Percentiles rank a stretch among this genome's conserved stretches.
These are phyloP conservation scores for Paradoxurus hermaphroditus DNA, from an alignment of 2,113 vertebrate species.

Conservation along the genomic window DNA sequence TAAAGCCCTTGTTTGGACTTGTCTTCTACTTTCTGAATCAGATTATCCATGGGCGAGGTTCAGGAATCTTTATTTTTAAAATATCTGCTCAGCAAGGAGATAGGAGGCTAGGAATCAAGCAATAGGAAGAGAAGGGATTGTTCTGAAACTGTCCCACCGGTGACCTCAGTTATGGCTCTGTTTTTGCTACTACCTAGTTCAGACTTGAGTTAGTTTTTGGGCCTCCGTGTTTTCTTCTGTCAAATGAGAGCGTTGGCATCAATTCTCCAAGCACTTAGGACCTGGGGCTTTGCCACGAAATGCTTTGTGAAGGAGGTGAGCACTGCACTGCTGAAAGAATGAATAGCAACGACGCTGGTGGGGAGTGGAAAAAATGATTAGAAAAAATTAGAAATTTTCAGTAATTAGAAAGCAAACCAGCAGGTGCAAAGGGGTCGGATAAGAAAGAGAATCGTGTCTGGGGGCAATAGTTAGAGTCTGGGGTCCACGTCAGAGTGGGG, in stretches of 20 bases:
- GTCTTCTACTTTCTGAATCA: neutral
- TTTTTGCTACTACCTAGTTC: neutral
- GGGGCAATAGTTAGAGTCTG: neutral
- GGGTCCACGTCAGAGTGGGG: neutral
- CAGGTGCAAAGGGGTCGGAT: neutral
- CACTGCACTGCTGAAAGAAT: neutral
- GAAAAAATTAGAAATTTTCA: no score
- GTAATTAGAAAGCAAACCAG: neutral
- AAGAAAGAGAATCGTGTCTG: neutral
- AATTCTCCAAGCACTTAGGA: neutral
- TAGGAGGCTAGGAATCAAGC: no score
- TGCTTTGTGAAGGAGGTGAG: neutral
- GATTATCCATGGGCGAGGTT: neutral
- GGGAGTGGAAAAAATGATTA: neutral
- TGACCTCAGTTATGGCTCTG: neutral
- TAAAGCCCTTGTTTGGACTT: neutral
- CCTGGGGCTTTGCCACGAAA: neutral
- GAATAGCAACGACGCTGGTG: neutral
- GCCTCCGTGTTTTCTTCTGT: neutral
- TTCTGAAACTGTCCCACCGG: neutral
- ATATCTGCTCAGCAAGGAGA: neutral
- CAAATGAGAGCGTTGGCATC: neutral
- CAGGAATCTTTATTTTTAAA: neutral
- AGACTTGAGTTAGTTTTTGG: neutral
- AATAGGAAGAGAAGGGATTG: neutral